Conservation (phyloP, 2,888 invertebrate genomes). For the Brachyptera risi region DNA sequence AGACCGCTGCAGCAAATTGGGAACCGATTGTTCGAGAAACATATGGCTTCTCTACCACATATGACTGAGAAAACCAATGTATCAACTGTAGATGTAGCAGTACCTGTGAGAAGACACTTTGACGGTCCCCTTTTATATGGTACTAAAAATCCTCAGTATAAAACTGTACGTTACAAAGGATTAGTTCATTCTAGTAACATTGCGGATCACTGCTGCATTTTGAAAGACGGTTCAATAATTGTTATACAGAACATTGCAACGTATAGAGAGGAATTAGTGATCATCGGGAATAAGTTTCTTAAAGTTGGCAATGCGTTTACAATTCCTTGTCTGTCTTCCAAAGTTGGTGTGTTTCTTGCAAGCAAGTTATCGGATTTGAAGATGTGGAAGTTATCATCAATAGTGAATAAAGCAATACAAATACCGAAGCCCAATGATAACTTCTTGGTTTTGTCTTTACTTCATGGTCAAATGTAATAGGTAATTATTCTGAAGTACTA, state of each 20-base stretch:
- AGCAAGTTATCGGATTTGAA: not conserved
- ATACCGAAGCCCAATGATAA: not conserved
- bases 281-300: not conserved
- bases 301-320: not conserved
- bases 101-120: not conserved
- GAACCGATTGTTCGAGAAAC: not conserved
- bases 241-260: slow-evolving; percentile 5
- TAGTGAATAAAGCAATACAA: not conserved
- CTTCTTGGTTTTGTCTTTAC: not conserved
- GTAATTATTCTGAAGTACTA: not conserved
- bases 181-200: not conserved
- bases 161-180: not conserved
- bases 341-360: slow-evolving; percentile 10
- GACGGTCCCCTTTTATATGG: slow-evolving; percentile 9
- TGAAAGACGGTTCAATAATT: not conserved
- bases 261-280: not conserved
- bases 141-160: slow-evolving; percentile 6
- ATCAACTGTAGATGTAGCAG: not conserved
- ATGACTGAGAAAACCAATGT: not conserved
- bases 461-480: not conserved
- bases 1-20: slow-evolving; percentile 24
- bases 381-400: not conserved
- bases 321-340: not conserved
- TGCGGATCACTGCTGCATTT: slow-evolving; percentile 13
- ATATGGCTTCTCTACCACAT: not conserved